These are phyloP conservation scores for Patella vulgata DNA, from an alignment of 1,140 invertebrate species.

Conservation along the genomic window DNA sequence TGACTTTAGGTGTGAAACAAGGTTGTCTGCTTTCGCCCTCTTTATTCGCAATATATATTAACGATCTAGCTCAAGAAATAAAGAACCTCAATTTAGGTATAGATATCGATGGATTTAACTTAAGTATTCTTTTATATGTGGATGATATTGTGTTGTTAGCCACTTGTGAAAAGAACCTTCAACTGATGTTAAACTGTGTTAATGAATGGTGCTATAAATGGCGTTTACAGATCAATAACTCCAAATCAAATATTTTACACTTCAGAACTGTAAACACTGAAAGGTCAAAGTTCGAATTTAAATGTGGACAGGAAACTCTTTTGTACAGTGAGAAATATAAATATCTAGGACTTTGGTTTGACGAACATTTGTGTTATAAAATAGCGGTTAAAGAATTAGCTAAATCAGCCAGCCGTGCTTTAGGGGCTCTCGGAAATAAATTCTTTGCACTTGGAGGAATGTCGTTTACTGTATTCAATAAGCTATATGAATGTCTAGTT, in stretches of 20 bases:
- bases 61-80: conserved; percentile 13
- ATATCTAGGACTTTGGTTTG: conserved; percentile 8
- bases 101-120: conserved; percentile 8
- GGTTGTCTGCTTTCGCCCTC: conserved; percentile 14
- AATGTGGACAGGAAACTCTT: conserved; percentile 3
- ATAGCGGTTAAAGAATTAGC: too few species aligned
- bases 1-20: not conserved
- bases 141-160: conserved; percentile 28
- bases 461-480: too few species aligned
- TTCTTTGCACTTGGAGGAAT: too few species aligned
- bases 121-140: conserved; percentile 23
- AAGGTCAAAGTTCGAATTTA: conserved; percentile 9
- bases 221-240: conserved; percentile 12
- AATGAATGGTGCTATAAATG: conserved; percentile 13
- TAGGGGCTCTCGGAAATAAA: too few species aligned
- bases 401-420: too few species aligned
- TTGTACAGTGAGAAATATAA: conserved; percentile 1
- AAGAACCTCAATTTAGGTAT: conserved; percentile 16
- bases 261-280: not conserved
- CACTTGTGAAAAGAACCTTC: conserved; percentile 11
- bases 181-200: conserved; percentile 19
- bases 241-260: conserved; percentile 20
- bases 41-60: conserved; percentile 12
- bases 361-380: too few species aligned
- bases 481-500: too few species aligned